Conservation (phyloP, 2,797 vertebrate species). For the Macropodus opercularis region DNA sequence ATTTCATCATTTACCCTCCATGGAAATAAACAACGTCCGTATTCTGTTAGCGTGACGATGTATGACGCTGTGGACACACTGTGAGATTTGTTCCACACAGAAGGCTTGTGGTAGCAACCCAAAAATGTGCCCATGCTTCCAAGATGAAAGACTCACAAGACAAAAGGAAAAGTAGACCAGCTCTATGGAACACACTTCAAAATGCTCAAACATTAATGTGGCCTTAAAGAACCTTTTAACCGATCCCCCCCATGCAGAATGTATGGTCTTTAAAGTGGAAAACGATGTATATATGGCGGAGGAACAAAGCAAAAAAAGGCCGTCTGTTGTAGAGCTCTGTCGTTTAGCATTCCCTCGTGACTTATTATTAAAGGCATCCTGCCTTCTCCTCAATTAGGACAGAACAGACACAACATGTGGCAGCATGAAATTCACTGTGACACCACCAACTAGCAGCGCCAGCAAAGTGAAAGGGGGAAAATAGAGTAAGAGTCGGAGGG, state of each 20-base stretch:
- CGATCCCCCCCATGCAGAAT: conserved; percentile 11
- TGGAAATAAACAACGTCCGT: neutral
- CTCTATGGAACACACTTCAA: conserved; percentile 11
- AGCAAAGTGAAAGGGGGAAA: conserved; percentile 13
- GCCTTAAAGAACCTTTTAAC: conserved; percentile 11
- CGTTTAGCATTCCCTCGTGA: conserved; percentile 24
- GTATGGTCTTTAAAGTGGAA: conserved; percentile 7
- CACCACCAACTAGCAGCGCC: conserved; percentile 43
- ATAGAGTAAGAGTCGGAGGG: conserved; percentile 32
- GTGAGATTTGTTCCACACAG: neutral
- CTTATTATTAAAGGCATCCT: conserved; percentile 55
- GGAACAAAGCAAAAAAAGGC: conserved; percentile 15
- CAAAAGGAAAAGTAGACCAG: neutral
- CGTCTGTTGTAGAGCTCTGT: conserved; percentile 6
- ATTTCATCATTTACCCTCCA: neutral
- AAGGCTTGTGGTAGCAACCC: neutral
- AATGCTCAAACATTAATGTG: conserved; percentile 6
- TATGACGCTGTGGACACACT: neutral
- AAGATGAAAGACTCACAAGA: conserved; percentile 2
- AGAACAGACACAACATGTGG: conserved; percentile 56
- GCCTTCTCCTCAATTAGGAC: conserved; percentile 62
- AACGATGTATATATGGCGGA: conserved; percentile 15
- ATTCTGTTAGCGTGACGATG: neutral
- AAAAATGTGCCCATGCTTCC: conserved; percentile 9
- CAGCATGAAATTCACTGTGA: conserved; percentile 64